Percentiles rank a stretch among this genome's conserved stretches.
Evolutionary conservation across 2,888 invertebrate genomes (phyloP).

Genomic region (Serripes groenlandicus): DNA sequence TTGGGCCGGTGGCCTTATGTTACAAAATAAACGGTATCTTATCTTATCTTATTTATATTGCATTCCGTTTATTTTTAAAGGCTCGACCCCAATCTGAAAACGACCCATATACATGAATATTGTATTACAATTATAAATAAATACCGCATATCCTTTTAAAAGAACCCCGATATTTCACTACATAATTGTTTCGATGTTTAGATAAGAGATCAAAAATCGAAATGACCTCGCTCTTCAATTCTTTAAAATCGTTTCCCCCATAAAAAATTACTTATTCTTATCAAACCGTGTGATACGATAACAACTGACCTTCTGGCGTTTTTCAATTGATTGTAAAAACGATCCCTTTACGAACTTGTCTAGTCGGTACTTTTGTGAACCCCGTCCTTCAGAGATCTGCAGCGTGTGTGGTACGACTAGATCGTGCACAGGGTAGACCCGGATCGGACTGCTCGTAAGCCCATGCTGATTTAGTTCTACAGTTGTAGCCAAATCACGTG

Average conservation of each 20-base stretch:
- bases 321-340: not conserved
- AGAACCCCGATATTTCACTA: not conserved
- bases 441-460: not conserved
- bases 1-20: no score
- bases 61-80: no score
- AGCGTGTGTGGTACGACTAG: not conserved
- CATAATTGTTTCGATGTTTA: conserved; percentile 5
- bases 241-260: not conserved
- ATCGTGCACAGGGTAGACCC: not conserved
- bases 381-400: not conserved
- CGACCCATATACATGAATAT: not conserved
- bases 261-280: no score
- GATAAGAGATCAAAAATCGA: conserved; percentile 8
- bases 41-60: no score
- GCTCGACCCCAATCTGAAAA: no score
- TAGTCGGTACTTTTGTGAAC: not conserved
- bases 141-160: not conserved
- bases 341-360: not conserved
- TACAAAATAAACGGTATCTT: no score
- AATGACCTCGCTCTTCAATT: not conserved
- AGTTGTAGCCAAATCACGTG: no score
- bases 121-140: not conserved
- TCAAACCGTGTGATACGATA: no score
- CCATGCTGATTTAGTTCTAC: no score
- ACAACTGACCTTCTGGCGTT: not conserved